Evolutionary conservation across 2,797 vertebrate species (phyloP).

Genomic region (Molossus alvarezi): DNA sequence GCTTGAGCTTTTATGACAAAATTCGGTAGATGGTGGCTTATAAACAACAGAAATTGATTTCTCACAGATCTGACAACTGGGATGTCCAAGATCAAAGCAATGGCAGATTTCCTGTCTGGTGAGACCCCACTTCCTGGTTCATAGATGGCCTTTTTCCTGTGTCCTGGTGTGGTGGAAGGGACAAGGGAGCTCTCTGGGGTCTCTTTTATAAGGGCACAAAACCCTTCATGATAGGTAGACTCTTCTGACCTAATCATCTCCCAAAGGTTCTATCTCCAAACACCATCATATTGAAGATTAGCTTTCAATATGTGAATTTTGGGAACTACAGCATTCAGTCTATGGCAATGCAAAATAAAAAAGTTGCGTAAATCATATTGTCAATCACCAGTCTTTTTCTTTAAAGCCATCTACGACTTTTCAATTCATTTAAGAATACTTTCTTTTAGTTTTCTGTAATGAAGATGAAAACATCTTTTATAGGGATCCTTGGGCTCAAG

Average conservation of each 20-base stretch:
- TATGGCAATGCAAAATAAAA: constrained; percentile 25
- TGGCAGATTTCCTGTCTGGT: not conserved
- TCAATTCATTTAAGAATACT: constrained; percentile 19
- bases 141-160: not conserved
- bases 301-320: not conserved
- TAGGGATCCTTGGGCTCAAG: not conserved
- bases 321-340: not conserved
- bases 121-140: not conserved
- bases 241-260: not conserved
- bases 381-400: not conserved
- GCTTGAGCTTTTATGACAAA: constrained; percentile 16
- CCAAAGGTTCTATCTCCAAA: not conserved
- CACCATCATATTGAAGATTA: not conserved
- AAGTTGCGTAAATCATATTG: constrained; percentile 40
- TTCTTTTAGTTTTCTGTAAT: constrained; percentile 15
- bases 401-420: constrained; percentile 10
- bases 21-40: not conserved
- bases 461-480: constrained; percentile 6
- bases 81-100: not conserved
- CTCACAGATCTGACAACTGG: not conserved
- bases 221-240: not conserved
- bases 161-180: accelerated
- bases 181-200: not conserved
- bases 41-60: constrained; percentile 9
- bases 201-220: not conserved